Base-by-base conservation (phyloP, 1,140 invertebrate species). In the Asobara japonica region DNA sequence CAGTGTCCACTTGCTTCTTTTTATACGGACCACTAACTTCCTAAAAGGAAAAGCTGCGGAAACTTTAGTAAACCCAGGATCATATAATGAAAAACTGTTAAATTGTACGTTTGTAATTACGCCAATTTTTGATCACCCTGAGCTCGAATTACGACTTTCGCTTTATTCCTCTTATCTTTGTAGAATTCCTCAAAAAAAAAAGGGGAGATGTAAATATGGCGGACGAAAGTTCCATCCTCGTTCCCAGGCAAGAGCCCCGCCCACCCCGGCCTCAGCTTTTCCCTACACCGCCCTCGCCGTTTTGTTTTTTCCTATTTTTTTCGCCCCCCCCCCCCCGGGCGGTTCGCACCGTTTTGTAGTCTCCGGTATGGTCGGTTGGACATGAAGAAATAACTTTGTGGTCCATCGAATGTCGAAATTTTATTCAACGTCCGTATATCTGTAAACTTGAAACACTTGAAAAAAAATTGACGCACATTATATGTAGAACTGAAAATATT, bases 141-240 rank as follows among this genome's bases (percentile, higher is more conserved):
- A 33, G 27, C 29, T 62, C 8, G 13, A 62, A 62, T 62, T 62
- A 62, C 25, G n/a, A 62, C 60, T 20, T 33, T 48, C 11, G 48
- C n/a, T 56, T 27, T 69, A 27, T 69, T 33, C 36, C 18, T 20
- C 10, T 69, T n/a, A 8, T 20, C 61, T 68, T 73, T 69, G 60
- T 62, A 31, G 41, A 29, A 41, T 64, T 69, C 36, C 33, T 73
- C 30, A 18, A 13, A 74, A 71, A 70, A 60, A 48, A 74, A n/a
- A n/a, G n/a, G 74, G 69, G 69, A 73, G 75, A 80, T 81, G 80
- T 81, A 84, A 85, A 85, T 85, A 85, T 85, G 83, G 84, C 84
- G 82, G 81, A 77, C 80, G 77, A 62, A 85, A 83, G 82, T 84
- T 84, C 83, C 84, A 84, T 83, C 80, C 82, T 83, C 77, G 79